Conservation (phyloP, 2,888 invertebrate genomes). For the Drosophila hawaiiensis region DNA sequence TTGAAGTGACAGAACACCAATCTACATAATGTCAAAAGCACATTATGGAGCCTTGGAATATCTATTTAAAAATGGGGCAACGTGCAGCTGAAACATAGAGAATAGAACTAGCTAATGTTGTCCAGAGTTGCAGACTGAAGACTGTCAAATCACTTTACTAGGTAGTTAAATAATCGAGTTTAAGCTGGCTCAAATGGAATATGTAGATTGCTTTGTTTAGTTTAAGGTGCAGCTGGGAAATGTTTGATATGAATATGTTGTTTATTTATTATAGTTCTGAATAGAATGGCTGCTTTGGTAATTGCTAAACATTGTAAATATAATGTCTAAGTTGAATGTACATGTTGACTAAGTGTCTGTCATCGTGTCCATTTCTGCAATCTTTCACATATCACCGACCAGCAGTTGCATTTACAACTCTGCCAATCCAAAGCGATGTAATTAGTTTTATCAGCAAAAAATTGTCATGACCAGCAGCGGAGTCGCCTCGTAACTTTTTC, state of each 20-base stretch:
- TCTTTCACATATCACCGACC: background rate
- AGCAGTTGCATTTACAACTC: constrained; percentile 8
- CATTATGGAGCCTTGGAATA: constrained; percentile 22
- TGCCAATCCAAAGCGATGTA: constrained; percentile 16
- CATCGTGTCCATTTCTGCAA: background rate
- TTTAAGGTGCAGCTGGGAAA: background rate
- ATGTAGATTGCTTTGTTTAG: background rate
- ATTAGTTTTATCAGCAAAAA: constrained; percentile 61
- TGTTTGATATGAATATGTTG: background rate
- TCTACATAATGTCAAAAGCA: constrained; percentile 36
- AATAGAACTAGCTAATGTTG: background rate
- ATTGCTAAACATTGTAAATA: background rate
- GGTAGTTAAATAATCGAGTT: background rate
- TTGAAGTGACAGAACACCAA: constrained; percentile 25
- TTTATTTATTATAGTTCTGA: background rate
- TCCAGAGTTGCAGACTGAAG: background rate
- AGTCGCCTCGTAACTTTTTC: constrained; percentile 14
- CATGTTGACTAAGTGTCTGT: background rate
- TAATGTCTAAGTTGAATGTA: background rate
- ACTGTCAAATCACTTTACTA: background rate
- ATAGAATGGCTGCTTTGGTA: background rate
- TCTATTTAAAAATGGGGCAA: constrained; percentile 1
- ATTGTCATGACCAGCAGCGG: constrained; percentile 19
- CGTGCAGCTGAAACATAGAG: background rate
- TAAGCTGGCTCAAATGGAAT: background rate